Conservation (phyloP, 2,113 vertebrate species). For the sheep (Ovis aries) region ARS-UI_Ramb_v3.0 NC_056055.1:147675001-147675500, state of each 20-base stretch:
- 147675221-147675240: neutral
- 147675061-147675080: too few species aligned
- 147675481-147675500: neutral
- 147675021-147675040: too few species aligned
- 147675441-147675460: neutral
- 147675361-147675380: neutral
- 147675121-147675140: neutral
- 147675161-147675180: neutral
- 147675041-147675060: too few species aligned
- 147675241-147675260: neutral
- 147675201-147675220: neutral
- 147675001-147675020: too few species aligned
- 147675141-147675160: neutral
- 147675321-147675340: neutral
- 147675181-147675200: neutral
- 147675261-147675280: neutral
- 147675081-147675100: too few species aligned
- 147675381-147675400: neutral
- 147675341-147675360: neutral
- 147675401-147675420: neutral
- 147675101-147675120: too few species aligned
- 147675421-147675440: neutral
- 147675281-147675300: neutral
- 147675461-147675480: neutral
- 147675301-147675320: neutral